Base-by-base conservation (phyloP, 2,113 vertebrate genomes). In the Pipra filicauda region DNA sequence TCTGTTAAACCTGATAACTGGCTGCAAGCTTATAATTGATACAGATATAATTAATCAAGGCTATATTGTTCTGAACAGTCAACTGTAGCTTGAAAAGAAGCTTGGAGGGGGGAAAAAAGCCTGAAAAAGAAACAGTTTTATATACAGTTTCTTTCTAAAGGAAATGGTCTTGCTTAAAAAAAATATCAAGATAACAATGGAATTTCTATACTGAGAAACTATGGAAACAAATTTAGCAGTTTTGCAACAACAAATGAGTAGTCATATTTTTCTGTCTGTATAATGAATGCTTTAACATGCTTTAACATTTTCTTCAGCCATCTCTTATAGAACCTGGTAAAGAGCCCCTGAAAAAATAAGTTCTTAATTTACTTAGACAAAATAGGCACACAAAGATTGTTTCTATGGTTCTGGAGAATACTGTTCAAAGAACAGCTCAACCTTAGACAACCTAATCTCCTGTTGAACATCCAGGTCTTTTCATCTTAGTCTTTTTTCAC, bases 51-150 rank as follows among this genome's bases (percentile, higher is more conserved):
- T 43, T 58, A 83, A 67, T 61, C 12, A 49, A 59, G 14, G 11
- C 23, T 51, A 11, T 44, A 41, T 35, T 72, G 12, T 51, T 85
- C n/a, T 52, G 14, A 73, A 39, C 44, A 39, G 5, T 62, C 23
- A 95, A 31, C 15, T 49, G 23, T 28, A 69, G 19, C 14, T 91
- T 62, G 8, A 76, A 86, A 70, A 66, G 7, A 72, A 86, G 11
- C 5, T 41, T 41, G 15, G 19, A 11, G 0, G 2, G 1, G 10
- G 5, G 2, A 8, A 27, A 12, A 8, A 37, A 21, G 5, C 11
- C 10, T 59, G 20, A 31, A 57, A 71, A 90, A 44, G 21, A 57
- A 89, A 49, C 6, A 12, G 8, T 33, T 94, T 69, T 5, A 21
- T 30, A 6, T 7, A 52, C 6, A 2, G 12, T 23, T 88, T 84